Base-by-base conservation (phyloP, 2,888 invertebrate genomes). In the Mystacides longicornis region DNA sequence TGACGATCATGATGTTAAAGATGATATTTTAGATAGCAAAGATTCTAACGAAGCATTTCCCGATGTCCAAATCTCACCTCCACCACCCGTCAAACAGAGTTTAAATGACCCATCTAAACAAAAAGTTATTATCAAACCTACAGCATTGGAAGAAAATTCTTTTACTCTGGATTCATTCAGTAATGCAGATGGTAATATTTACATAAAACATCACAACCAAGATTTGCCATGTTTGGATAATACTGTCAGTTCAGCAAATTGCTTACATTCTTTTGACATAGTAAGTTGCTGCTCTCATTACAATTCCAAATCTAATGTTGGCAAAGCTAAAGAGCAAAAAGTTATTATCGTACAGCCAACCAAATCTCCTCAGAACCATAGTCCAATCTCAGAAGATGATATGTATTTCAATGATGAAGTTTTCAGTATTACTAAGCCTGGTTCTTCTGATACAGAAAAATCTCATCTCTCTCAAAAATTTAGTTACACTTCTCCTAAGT, bases 291-390 rank as follows among this genome's bases (percentile, higher is more conserved):
- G 77, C 63, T 68, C 77, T 18, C 70, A 73, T 11, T 64, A 56
- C 23, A 59, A 61, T 43, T 68, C 20, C 73, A 77, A 66, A 68
- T 69, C 61, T 73, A 73, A 64, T 69, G 74, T 18, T 16, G 58
- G 58, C 19, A 53, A 50, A 19, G 7, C 23, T 3, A 53, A 48
- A 18, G 52, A 56, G 4, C 53, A 55, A 16, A 78, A 75, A 64
- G 81, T 82, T 0, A 81, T 82, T 55, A 75, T 82, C 62, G 79
- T 68, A 54, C 82, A 82, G 63, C 82, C 82, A 1, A 79, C 80
- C 57, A 77, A 80, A 53, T 81, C 82, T 1, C 81, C 81, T 3
- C 79, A 79, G 16, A 79, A 78, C 60, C 74, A 76, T 48, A 81
- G 81, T 66, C 81, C 82, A 0, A 72, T 80, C 55, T 81, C 78